A percentile compares a stretch with the other conserved stretches of the same genome.
These are phyloP conservation scores for Epinephelus malabaricus DNA, from an alignment of 2,797 vertebrate species.

Conservation along the genomic window DNA sequence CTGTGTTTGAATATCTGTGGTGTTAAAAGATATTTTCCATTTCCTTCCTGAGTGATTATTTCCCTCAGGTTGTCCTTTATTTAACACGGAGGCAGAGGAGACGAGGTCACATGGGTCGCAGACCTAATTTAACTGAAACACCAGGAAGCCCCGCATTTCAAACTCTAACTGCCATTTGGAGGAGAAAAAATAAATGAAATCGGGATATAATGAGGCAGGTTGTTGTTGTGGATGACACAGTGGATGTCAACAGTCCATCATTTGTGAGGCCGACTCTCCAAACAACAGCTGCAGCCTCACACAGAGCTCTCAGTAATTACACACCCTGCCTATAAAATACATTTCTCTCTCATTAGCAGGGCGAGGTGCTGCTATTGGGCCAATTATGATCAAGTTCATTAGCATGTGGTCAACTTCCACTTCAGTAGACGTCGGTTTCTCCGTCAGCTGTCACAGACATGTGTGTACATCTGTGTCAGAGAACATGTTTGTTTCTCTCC, in stretches of 20 bases:
- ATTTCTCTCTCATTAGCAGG: constrained; percentile 18
- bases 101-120: background rate
- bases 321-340: constrained; percentile 8
- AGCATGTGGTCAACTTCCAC: constrained; percentile 12
- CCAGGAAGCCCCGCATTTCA: background rate
- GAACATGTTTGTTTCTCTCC: background rate
- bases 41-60: background rate
- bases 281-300: constrained; percentile 39
- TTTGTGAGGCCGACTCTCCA: background rate
- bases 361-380: background rate
- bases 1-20: too few species aligned
- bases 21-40: too few species aligned
- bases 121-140: background rate
- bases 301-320: constrained; percentile 21
- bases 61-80: background rate
- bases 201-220: constrained; percentile 35
- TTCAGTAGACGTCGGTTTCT: background rate
- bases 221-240: constrained; percentile 11
- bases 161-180: background rate
- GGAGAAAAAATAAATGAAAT: background rate
- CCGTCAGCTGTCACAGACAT: background rate
- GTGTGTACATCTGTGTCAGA: background rate
- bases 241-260: constrained; percentile 29
- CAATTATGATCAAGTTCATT: constrained; percentile 30
- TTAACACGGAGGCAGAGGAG: background rate